Conservation (phyloP, 2,797 vertebrate species). For the Sebastolobus altivelis region DNA sequence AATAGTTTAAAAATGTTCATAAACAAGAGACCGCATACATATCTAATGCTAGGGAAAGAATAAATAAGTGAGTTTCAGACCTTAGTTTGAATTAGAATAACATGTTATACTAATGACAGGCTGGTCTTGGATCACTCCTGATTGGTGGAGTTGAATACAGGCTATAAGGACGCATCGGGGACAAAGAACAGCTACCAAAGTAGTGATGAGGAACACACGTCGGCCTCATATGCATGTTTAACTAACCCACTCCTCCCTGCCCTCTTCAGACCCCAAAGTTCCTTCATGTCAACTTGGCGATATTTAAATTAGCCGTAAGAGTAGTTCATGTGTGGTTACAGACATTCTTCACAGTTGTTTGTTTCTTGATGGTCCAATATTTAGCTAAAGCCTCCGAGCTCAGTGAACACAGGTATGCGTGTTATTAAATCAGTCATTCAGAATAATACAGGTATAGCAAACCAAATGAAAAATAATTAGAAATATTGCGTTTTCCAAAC, state of each 20-base stretch:
- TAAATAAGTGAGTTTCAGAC: not conserved
- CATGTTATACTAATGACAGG: not conserved
- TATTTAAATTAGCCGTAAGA: not conserved
- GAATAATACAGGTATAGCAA: not conserved
- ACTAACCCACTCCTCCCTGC: conserved; percentile 42
- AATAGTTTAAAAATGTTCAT: not conserved
- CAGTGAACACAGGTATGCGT: not conserved
- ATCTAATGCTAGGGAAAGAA: not conserved
- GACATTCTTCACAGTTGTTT: not conserved
- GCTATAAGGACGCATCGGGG: not conserved
- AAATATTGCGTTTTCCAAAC: not conserved
- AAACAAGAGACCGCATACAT: not conserved
- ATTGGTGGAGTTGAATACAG: not conserved
- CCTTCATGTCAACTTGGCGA: not conserved
- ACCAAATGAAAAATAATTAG: no score
- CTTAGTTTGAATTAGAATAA: not conserved
- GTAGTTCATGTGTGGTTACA: not conserved
- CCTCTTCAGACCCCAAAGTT: conserved; percentile 22
- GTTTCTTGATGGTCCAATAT: not conserved
- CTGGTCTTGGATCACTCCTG: not conserved
- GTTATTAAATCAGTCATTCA: not conserved
- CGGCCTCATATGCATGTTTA: conserved; percentile 45
- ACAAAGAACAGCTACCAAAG: not conserved
- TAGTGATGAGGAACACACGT: not conserved
- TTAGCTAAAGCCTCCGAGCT: not conserved